phyloP scores from a whole-genome alignment of 2,113 vertebrate genomes.

The Lepisosteus oculatus region DNA sequence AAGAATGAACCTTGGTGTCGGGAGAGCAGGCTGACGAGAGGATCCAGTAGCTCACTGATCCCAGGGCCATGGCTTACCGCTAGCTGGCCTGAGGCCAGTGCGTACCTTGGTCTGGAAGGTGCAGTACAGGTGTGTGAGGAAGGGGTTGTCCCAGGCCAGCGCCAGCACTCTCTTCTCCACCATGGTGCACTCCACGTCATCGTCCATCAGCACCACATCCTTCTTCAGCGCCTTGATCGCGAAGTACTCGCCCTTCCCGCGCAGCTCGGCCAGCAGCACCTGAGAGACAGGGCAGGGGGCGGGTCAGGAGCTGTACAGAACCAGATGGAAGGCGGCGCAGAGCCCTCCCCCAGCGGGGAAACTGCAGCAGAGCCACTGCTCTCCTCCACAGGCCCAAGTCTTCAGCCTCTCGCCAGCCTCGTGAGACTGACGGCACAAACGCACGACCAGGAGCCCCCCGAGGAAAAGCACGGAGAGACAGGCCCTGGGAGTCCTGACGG shows the following conservation, averaged over 20 bases:
- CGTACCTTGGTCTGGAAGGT: slow-evolving; percentile 93
- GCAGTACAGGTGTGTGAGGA: slow-evolving; percentile 92
- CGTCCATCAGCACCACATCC: slow-evolving; percentile 97
- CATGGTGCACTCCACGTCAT: slow-evolving; percentile 97
- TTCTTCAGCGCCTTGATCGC: slow-evolving; percentile 95
- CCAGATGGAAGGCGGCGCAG: too few species aligned
- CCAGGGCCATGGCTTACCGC: too few species aligned
- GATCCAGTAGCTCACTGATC: neutral
- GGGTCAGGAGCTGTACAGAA: too few species aligned
- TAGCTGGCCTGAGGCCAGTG: neutral
- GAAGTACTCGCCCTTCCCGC: slow-evolving; percentile 85
- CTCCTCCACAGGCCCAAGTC: too few species aligned
- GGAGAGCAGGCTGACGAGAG: neutral
- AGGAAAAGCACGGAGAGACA: too few species aligned
- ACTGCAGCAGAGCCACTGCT: neutral
- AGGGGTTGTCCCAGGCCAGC: slow-evolving; percentile 92
- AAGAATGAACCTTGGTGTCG: neutral
- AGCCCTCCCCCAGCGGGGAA: neutral
- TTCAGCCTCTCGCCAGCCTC: too few species aligned
- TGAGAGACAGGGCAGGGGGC: slow-evolving; percentile 34
- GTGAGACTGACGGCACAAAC: too few species aligned
- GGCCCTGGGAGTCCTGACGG: too few species aligned
- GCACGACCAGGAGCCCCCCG: too few species aligned
- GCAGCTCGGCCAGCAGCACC: slow-evolving; percentile 92
- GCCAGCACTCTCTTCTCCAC: slow-evolving; percentile 94